Evolutionary conservation across 2,888 invertebrate genomes (phyloP).

Genomic region (Nysson spinosus): DNA sequence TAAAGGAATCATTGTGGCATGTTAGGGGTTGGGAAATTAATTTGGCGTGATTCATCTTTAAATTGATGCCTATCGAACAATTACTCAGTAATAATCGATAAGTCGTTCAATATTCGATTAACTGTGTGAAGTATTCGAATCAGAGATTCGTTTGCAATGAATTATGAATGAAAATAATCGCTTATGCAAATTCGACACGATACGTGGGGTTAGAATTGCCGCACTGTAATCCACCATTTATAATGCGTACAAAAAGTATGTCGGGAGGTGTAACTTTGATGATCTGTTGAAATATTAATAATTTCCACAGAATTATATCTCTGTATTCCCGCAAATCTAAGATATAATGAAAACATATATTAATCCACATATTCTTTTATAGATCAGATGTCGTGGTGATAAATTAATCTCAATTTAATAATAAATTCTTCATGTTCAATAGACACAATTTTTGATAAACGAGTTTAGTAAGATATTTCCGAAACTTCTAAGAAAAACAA

Average conservation of each 20-base stretch:
- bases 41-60: neutral
- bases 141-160: slow-evolving; percentile 7
- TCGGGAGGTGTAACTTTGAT: too few relatives aligned
- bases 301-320: too few relatives aligned
- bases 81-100: too few relatives aligned
- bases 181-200: slow-evolving; percentile 42
- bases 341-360: too few relatives aligned
- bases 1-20: neutral
- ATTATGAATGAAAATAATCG: slow-evolving; percentile 36
- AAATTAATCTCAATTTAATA: neutral
- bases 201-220: slow-evolving; percentile 13
- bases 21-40: neutral
- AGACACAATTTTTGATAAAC: neutral
- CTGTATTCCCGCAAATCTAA: too few relatives aligned
- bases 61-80: too few relatives aligned
- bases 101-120: neutral
- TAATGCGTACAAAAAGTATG: neutral
- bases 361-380: too few relatives aligned
- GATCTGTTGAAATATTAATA: too few relatives aligned
- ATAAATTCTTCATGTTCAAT: neutral
- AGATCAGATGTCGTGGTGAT: too few relatives aligned
- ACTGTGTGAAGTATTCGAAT: neutral
- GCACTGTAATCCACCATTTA: slow-evolving; percentile 10
- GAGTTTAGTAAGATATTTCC: neutral
- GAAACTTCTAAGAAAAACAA: slow-evolving; percentile 8